A percentile compares a stretch with the other conserved stretches of the same genome.
These are phyloP conservation scores for Eledona agricola DNA, from an alignment of 2,888 invertebrate genomes.

Conservation along the genomic window DNA sequence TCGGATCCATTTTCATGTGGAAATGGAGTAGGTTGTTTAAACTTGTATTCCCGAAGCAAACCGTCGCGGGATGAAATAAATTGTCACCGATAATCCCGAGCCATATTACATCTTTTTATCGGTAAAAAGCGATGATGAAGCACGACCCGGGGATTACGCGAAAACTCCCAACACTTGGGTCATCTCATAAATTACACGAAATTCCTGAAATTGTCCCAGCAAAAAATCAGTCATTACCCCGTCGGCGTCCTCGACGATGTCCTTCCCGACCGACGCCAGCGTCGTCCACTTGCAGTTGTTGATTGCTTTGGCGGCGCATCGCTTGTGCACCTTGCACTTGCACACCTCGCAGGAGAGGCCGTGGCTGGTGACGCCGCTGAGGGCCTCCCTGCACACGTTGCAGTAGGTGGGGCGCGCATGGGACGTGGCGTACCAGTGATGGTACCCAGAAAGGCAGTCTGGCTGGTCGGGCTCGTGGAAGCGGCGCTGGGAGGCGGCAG, in stretches of 20 bases:
- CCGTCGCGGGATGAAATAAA: too few species aligned
- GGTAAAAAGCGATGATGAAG: too few species aligned
- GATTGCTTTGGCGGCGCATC: constrained; percentile 91
- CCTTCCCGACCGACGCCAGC: constrained; percentile 91
- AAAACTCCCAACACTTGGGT: too few species aligned
- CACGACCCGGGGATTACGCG: too few species aligned
- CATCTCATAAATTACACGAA: too few species aligned
- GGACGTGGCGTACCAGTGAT: constrained; percentile 88
- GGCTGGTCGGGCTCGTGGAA: constrained; percentile 69
- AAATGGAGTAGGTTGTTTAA: too few species aligned
- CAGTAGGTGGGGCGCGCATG: constrained; percentile 96
- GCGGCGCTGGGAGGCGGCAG: constrained; percentile 71
- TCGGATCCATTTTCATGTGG: too few species aligned
- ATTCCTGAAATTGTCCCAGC: too few species aligned
- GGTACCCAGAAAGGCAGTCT: constrained; percentile 75
- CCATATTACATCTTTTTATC: too few species aligned
- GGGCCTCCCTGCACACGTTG: constrained; percentile 94
- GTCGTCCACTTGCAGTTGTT: constrained; percentile 99
- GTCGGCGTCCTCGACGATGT: constrained; percentile 91
- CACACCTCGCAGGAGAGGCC: constrained; percentile 97
- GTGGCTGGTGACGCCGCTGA: constrained; percentile 93
- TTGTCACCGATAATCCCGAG: too few species aligned
- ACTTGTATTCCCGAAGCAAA: too few species aligned
- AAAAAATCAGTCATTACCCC: constrained; percentile 77
- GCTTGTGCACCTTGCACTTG: constrained; percentile 96